These are phyloP conservation scores for Keiferia lycopersicella DNA, from an alignment of 2,888 invertebrate species.

Conservation along the genomic window DNA sequence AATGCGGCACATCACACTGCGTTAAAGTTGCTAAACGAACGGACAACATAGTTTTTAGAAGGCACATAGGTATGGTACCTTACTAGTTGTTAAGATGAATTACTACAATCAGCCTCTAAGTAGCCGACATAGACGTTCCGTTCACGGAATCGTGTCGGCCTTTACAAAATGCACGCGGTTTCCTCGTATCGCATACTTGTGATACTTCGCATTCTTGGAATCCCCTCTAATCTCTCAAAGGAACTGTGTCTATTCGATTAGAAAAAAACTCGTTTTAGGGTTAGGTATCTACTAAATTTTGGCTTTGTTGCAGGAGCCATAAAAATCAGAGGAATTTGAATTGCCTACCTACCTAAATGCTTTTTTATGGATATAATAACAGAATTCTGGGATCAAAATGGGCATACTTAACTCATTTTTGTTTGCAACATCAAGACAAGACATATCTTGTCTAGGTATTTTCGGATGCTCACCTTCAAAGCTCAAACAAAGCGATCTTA, in stretches of 20 bases:
- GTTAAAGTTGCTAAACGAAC: too few species aligned
- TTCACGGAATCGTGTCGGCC: constrained; percentile 21
- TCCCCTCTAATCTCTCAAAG: not conserved
- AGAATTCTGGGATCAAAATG: not conserved
- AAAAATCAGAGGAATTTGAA: too few species aligned
- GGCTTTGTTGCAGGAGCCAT: too few species aligned
- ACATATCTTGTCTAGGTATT: not conserved
- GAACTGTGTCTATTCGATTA: not conserved
- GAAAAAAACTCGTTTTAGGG: not conserved
- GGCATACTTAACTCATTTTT: not conserved
- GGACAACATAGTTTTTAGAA: too few species aligned
- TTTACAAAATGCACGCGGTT: constrained; percentile 18
- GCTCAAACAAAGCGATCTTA: constrained; percentile 26
- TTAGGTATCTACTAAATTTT: too few species aligned
- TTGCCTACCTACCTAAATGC: too few species aligned
- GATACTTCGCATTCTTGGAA: constrained; percentile 5
- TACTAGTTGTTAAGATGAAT: not conserved
- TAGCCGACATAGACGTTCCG: not conserved
- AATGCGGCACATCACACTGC: too few species aligned
- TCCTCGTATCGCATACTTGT: constrained; percentile 22
- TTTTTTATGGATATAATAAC: not conserved
- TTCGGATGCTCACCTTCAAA: constrained; percentile 12
- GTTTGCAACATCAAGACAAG: not conserved
- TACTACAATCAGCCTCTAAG: constrained; percentile 10
- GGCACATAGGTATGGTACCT: too few species aligned